Conservation (phyloP, 2,888 invertebrate species). For the Esperia sulphurella region DNA sequence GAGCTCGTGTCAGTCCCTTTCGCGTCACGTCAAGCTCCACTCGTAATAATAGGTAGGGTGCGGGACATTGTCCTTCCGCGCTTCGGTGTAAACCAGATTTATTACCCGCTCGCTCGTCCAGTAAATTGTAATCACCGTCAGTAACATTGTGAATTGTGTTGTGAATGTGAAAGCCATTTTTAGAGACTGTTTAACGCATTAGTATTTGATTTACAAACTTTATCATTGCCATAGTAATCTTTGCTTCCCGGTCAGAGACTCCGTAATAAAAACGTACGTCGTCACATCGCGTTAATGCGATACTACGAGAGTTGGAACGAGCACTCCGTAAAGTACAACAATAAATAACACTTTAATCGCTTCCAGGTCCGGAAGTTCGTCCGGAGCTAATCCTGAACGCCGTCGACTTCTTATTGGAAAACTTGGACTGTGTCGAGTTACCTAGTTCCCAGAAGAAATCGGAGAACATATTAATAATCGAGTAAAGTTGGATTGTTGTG, state of each 20-base stretch:
- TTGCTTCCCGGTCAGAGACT: slow-evolving; percentile 1
- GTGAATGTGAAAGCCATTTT: background rate
- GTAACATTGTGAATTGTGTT: background rate
- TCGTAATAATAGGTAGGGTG: slow-evolving; percentile 51
- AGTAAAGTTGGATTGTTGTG: slow-evolving; percentile 22
- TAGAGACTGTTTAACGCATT: background rate
- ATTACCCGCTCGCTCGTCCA: slow-evolving; percentile 10
- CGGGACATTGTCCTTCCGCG: slow-evolving; percentile 61
- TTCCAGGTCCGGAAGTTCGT: slow-evolving; percentile 44
- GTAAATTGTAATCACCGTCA: background rate
- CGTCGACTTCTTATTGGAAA: slow-evolving; percentile 29
- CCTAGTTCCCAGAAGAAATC: slow-evolving; percentile 10
- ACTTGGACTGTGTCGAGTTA: slow-evolving; percentile 21
- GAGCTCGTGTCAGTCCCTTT: slow-evolving; percentile 44
- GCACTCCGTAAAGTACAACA: slow-evolving; percentile 27
- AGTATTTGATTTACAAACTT: background rate
- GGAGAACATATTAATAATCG: slow-evolving; percentile 16
- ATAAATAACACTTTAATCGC: slow-evolving; percentile 44
- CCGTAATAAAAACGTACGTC: slow-evolving; percentile 21
- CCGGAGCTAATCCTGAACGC: slow-evolving; percentile 37
- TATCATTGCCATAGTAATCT: slow-evolving; percentile 6
- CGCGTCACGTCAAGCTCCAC: slow-evolving; percentile 37
- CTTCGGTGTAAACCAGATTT: slow-evolving; percentile 19
- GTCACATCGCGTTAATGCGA: slow-evolving; percentile 5
- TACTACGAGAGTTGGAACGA: slow-evolving; percentile 23